A percentile compares a stretch with the other conserved stretches of the same genome.
Evolutionary conservation across 2,797 vertebrate genomes (phyloP).

Genomic region (Gephyroberyx darwinii): DNA sequence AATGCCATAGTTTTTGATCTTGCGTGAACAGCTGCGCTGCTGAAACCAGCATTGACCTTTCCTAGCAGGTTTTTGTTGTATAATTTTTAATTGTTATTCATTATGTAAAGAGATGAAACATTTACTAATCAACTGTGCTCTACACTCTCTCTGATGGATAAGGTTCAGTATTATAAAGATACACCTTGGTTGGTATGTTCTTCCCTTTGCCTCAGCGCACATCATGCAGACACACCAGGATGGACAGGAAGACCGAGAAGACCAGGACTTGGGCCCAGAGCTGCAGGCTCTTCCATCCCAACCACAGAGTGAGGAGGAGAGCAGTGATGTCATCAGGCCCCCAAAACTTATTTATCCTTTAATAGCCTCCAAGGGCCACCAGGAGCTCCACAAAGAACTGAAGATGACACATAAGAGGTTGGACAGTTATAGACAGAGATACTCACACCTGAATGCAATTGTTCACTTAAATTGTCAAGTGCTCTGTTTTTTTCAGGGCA

Average conservation of each 20-base stretch:
- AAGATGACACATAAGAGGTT: constrained; percentile 88
- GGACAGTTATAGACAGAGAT: constrained; percentile 7
- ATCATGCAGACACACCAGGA: constrained; percentile 77
- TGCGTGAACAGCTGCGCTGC: too few species aligned
- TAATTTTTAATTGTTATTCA: too few species aligned
- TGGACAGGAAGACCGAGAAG: constrained; percentile 52
- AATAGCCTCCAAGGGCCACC: constrained; percentile 87
- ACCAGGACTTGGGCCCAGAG: constrained; percentile 38
- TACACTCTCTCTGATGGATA: neutral
- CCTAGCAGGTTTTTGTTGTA: too few species aligned
- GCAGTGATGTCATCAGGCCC: constrained; percentile 87
- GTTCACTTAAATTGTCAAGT: constrained; percentile 22
- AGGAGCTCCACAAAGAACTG: constrained; percentile 89
- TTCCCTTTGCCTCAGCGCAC: constrained; percentile 63
- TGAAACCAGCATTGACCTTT: too few species aligned
- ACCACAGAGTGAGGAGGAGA: constrained; percentile 82
- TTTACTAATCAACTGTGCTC: neutral
- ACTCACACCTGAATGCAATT: constrained; percentile 13
- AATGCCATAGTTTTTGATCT: too few species aligned
- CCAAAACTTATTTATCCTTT: constrained; percentile 88
- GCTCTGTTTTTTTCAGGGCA: constrained; percentile 69
- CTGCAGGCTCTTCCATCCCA: constrained; percentile 71
- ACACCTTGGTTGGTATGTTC: constrained; percentile 1
- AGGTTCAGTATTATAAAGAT: neutral
- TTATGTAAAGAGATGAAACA: too few species aligned